These are phyloP conservation scores for Ditula angustiorana DNA, from an alignment of 2,888 invertebrate genomes.

Conservation along the genomic window DNA sequence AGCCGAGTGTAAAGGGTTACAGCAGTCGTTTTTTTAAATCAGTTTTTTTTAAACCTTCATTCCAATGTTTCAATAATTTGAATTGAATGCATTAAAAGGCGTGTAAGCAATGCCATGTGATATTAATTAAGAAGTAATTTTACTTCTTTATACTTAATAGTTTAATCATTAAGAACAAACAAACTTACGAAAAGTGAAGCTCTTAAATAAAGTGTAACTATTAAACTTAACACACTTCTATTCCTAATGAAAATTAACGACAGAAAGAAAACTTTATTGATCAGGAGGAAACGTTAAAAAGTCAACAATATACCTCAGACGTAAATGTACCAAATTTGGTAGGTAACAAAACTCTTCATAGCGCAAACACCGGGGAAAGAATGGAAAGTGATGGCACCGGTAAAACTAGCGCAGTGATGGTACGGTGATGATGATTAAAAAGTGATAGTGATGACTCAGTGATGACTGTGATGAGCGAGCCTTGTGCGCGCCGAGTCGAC, in stretches of 20 bases:
- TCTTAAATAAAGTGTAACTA: too few species aligned
- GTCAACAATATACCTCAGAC: too few species aligned
- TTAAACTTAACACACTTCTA: too few species aligned
- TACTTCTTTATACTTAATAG: neutral
- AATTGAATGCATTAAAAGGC: neutral
- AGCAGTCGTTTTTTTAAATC: neutral
- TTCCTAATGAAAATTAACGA: too few species aligned
- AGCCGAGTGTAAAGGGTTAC: too few species aligned
- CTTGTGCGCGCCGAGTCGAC: constrained; percentile 61
- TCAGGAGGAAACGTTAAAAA: too few species aligned
- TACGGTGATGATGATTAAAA: constrained; percentile 39
- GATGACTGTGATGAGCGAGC: constrained; percentile 80
- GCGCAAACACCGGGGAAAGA: neutral
- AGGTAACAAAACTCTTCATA: neutral
- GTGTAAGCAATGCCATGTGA: neutral
- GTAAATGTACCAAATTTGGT: too few species aligned
- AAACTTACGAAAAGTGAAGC: too few species aligned
- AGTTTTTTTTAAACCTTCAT: neutral
- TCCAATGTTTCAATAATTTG: neutral
- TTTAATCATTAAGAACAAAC: neutral
- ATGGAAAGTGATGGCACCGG: constrained; percentile 40
- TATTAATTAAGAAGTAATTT: neutral
- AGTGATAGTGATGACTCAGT: constrained; percentile 43
- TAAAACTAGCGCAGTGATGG: constrained; percentile 3
- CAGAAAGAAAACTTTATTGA: too few species aligned